These are phyloP conservation scores for Porites lutea DNA, from an alignment of 64 coral and sea anemone genomes.

Conservation along the genomic window DNA sequence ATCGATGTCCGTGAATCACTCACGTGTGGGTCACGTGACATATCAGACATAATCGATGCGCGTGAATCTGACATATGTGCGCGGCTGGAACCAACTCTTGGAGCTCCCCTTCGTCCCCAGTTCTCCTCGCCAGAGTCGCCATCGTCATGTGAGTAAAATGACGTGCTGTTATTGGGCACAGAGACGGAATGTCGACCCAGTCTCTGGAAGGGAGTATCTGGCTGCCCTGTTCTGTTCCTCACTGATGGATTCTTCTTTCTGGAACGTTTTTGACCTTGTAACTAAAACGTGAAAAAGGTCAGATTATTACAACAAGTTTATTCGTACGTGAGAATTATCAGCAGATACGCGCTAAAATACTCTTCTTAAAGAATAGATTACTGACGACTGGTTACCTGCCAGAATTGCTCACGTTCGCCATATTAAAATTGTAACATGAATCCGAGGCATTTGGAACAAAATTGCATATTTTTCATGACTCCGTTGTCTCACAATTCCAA, in stretches of 20 bases:
- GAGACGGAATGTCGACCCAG: not conserved
- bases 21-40: not conserved
- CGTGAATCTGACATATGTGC: not conserved
- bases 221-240: conserved; percentile 16
- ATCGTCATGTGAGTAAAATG: not conserved
- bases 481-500: no score
- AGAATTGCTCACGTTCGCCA: no score
- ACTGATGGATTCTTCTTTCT: not conserved
- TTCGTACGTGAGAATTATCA: not conserved
- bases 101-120: not conserved
- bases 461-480: no score
- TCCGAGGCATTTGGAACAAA: no score
- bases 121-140: not conserved
- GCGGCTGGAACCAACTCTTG: conserved; percentile 32
- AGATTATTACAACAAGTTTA: not conserved
- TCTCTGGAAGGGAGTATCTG: not conserved
- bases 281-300: not conserved
- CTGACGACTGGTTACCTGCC: no score
- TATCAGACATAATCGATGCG: conserved; percentile 4
- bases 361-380: no score
- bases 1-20: conserved; percentile 22
- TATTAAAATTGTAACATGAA: no score
- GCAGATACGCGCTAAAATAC: no score
- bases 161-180: conserved; percentile 3
- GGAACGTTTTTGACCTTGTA: not conserved